Conservation (phyloP, 1,140 invertebrate species). For the Doryteuthis pealeii region DNA sequence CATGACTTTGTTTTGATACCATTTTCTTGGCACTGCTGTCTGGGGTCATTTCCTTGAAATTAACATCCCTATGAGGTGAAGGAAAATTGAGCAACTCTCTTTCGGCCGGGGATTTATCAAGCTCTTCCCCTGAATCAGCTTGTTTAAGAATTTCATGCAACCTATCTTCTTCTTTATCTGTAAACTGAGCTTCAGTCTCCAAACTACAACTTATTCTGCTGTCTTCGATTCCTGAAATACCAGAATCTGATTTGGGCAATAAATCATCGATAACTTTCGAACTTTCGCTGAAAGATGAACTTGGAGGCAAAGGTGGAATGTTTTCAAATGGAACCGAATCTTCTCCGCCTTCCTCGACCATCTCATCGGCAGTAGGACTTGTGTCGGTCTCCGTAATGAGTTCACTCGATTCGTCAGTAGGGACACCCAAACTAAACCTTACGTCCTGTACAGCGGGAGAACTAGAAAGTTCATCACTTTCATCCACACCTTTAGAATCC, state of each 20-base stretch:
- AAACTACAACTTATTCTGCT: background rate
- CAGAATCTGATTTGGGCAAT: background rate
- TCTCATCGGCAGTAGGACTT: background rate
- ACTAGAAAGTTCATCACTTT: no score
- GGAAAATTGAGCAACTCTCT: background rate
- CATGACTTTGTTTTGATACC: background rate
- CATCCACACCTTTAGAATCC: no score
- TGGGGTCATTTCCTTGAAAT: background rate
- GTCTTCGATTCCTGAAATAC: background rate
- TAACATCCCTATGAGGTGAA: background rate
- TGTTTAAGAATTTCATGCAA: background rate
- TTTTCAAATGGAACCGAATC: background rate
- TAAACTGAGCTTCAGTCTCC: background rate
- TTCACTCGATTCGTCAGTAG: constrained; percentile 2
- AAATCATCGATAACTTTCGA: background rate
- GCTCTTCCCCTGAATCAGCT: background rate
- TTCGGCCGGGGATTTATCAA: background rate
- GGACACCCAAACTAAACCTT: background rate
- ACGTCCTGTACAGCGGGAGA: background rate
- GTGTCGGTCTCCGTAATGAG: background rate
- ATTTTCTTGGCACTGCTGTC: background rate
- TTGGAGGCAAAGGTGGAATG: background rate
- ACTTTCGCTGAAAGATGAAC: background rate
- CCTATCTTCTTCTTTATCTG: background rate
- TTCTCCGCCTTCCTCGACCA: background rate